These are phyloP conservation scores for Marasmarcha lunaedactyla DNA, from an alignment of 2,888 invertebrate species.

Conservation along the genomic window DNA sequence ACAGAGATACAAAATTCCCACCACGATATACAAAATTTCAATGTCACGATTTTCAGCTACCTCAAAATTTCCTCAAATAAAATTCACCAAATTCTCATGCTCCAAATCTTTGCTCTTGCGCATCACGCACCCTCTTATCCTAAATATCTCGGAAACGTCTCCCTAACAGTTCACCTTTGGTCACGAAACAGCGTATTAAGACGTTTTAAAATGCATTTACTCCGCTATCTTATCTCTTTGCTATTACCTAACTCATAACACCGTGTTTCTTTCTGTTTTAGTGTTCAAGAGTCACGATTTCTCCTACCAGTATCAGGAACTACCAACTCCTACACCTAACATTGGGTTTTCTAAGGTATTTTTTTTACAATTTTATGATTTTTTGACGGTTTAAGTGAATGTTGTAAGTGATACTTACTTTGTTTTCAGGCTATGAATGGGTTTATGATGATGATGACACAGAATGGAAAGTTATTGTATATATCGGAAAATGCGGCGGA, in stretches of 20 bases:
- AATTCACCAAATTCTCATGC: conserved; percentile 37
- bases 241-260: conserved; percentile 64
- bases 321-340: conserved; percentile 81
- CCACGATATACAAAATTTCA: too few species aligned
- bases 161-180: conserved; percentile 59
- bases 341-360: conserved; percentile 92
- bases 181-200: conserved; percentile 66
- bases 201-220: conserved; percentile 67
- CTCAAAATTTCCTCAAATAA: too few species aligned
- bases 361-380: conserved; percentile 15
- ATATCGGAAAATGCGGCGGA: conserved; percentile 99
- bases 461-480: conserved; percentile 96
- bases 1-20: too few species aligned
- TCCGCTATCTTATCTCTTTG: conserved; percentile 61
- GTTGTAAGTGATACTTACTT: conserved; percentile 27
- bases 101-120: conserved; percentile 41
- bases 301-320: conserved; percentile 74
- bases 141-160: conserved; percentile 42
- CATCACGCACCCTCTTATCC: conserved; percentile 60
- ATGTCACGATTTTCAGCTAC: too few species aligned
- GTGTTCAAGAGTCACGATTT: conserved; percentile 87
- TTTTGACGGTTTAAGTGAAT: not conserved
- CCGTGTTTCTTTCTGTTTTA: conserved; percentile 76
- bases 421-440: conserved; percentile 92
- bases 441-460: conserved; percentile 98